Evolutionary conservation across 2,888 invertebrate species (phyloP), one percentile per base, ranked within the genome.

Genomic region (Watsonalla binaria): DNA sequence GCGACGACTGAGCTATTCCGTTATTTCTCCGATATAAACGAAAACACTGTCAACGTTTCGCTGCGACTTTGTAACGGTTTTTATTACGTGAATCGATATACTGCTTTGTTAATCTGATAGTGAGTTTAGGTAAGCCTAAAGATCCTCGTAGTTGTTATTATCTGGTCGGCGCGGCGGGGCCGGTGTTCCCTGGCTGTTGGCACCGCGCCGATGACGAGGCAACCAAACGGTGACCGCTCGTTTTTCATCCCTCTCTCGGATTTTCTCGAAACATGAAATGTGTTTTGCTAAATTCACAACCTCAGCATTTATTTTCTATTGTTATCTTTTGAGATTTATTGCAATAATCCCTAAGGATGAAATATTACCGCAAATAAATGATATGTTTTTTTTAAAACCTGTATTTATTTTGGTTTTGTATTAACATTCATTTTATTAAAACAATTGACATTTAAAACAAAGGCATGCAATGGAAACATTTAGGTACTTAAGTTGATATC

Each of bases 201-300:
- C 11, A 42, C 11, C 42, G 5, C 42, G 39, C 51, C 57, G 56
- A 66, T 74, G 74, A 76, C 70, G 62, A 51, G 56, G 62, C 69
- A 67, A 61, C 48, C 47, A 45, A 59, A 60, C 59, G 63, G 63
- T 62, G 68, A 56, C 60, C 58, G 61, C 62, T 67, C 66, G 60
- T 72, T 70, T 71, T 72, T 70, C 70, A 67, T 64, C 60, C 57
- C 61, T 56, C 61, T 53, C 51, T 42, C 56, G 57, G 64, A 63
- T 60, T 64, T 57, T 51, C 54, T 53, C 55, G 56, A 56, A 63
- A 66, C 57, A 59, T 58, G 51, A 64, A 64, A 67, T 65, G 60
- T 61, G 59, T 56, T 63, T 56, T 61, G 55, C 61, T 62, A 62
- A 66, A 68, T 67, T 54, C 50, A 54, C 52, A 48, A 45, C 46